Percentiles rank a stretch among this genome's conserved stretches.
Evolutionary conservation across 2,113 vertebrate species (phyloP).

Genomic region (Meriones unguiculatus): DNA sequence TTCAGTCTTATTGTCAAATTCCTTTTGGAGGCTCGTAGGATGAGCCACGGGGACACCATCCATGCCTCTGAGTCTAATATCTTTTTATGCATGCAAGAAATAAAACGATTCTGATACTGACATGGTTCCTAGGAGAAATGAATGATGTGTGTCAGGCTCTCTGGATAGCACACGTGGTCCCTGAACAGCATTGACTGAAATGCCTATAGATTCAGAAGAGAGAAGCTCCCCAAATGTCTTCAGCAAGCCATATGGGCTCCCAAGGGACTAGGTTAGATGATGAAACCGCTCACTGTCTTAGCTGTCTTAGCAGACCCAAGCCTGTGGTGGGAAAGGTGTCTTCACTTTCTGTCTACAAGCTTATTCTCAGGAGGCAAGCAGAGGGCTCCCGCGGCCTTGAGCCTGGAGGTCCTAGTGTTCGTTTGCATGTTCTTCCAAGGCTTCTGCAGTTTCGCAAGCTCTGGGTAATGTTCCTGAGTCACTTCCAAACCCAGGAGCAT

Average conservation of each 20-base stretch:
- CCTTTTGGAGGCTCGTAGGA: neutral
- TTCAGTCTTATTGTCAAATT: neutral
- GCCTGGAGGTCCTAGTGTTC: neutral
- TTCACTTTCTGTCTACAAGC: neutral
- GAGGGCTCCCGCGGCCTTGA: neutral
- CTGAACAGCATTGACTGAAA: neutral
- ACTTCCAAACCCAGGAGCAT: slow-evolving; percentile 13
- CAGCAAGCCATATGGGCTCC: neutral
- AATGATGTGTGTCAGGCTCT: neutral
- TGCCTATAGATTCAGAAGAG: neutral
- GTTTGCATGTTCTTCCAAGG: neutral
- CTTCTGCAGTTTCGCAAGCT: slow-evolving; percentile 31
- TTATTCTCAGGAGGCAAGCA: neutral
- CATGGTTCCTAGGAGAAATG: neutral
- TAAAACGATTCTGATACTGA: neutral
- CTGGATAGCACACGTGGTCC: neutral
- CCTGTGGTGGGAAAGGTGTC: neutral
- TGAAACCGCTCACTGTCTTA: neutral
- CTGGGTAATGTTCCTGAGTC: slow-evolving; percentile 23
- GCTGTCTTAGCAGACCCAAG: neutral
- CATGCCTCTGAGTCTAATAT: neutral
- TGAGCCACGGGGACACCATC: neutral
- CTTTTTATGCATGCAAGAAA: neutral
- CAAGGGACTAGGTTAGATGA: neutral
- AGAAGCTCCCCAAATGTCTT: neutral